A percentile compares a stretch with the other conserved stretches of the same genome.
Evolutionary conservation across 2,888 invertebrate genomes (phyloP).

Genomic region (Calliphora vomitoria): DNA sequence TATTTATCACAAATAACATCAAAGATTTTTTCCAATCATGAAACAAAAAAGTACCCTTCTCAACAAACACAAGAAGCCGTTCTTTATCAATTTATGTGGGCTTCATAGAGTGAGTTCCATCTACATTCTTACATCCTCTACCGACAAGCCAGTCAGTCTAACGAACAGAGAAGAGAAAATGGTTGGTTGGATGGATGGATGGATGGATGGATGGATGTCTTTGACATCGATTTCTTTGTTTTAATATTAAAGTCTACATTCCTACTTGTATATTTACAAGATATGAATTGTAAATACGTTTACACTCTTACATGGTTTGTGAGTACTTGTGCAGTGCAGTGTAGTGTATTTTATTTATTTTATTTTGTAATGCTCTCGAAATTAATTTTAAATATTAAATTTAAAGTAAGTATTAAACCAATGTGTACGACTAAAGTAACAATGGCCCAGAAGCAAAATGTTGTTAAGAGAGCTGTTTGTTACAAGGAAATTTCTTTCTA

Average conservation of each 20-base stretch:
- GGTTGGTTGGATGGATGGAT: not conserved
- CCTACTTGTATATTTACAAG: not conserved
- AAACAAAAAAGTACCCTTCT: constrained; percentile 38
- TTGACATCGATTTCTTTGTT: constrained; percentile 48
- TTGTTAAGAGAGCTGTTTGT: constrained; percentile 27
- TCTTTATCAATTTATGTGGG: constrained; percentile 39
- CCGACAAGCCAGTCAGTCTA: not conserved
- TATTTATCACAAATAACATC: constrained; percentile 66
- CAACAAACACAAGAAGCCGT: not conserved
- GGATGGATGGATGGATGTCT: not conserved
- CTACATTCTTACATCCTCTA: not conserved
- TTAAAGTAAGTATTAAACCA: constrained; percentile 14
- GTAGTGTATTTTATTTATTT: constrained; percentile 12
- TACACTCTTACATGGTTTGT: not conserved
- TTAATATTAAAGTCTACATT: constrained; percentile 29
- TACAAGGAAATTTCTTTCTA: not conserved
- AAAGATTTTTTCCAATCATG: constrained; percentile 64
- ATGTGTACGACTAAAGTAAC: not conserved
- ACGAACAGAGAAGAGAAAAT: not conserved
- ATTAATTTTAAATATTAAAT: constrained; percentile 58
- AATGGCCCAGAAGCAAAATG: constrained; percentile 9
- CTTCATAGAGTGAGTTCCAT: not conserved
- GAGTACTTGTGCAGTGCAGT: not conserved
- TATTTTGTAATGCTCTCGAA: constrained; percentile 2
- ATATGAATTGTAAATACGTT: not conserved